Evolutionary conservation across 2,113 vertebrate species (phyloP), one percentile per base, ranked within the genome.

Genomic region (Myanophis thanlyinensis): DNA sequence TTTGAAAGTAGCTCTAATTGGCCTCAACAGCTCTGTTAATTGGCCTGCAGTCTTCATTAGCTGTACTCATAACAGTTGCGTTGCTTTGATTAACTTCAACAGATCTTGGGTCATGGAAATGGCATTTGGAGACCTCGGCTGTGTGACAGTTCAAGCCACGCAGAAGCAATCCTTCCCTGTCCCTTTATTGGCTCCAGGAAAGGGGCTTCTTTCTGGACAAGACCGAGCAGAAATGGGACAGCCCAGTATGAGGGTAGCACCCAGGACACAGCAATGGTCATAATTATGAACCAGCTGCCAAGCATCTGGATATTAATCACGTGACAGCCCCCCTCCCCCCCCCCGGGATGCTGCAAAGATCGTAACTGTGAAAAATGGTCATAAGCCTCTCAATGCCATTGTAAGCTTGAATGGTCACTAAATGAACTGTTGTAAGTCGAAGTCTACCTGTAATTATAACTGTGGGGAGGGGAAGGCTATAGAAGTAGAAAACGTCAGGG

Each of bases 1-100:
- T 67, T 88, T 92, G 91, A 52, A 88, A 88, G 49, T 51, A 51
- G 54, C 51, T 92, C 91, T 88, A 92, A 92, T 92, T 88, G 91
- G 85, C 56, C 67, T 92, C 85, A 51, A 73, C 47, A 30, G 91
- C 56, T 92, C 54, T 40, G 47, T 88, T 92, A 92, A 92, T 73
- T 67, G 86, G 85, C 48, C 85, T 52, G 56, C 30, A 48, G 85
- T 25, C 54, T 87, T 91, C 53, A 67, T 87, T 87, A 59, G 56
- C 84, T 62, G 30, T 4, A 3, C 18, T 30, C 84, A 40, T 51
- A 52, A 35, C 4, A 52, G 56, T 88, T 22, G 91, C n/a, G 18
- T 3, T 20, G 35, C 40, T 85, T 88, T 47, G 12, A 23, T 62
- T 48, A 35, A 47, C 85, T 62, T 49, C 46, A 27, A 22, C 54